Evolutionary conservation across 2,797 vertebrate genomes (phyloP), one percentile per base, ranked within the genome.

Genomic region (Spinus olivaceus): DNA sequence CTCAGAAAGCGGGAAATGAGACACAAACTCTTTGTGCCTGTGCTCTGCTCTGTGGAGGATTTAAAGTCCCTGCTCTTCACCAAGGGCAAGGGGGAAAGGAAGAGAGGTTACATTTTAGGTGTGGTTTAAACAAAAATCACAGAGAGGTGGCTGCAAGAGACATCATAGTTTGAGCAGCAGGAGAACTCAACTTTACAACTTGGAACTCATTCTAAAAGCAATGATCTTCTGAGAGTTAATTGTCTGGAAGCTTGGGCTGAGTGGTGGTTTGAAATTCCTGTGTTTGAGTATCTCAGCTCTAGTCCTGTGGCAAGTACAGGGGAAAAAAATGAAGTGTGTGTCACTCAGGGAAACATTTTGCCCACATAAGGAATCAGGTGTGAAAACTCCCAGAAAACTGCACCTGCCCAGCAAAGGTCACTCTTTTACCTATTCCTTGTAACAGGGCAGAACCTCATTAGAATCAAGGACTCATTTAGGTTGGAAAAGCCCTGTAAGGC

Each of bases 11-110:
- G 49, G 69, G 49, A 88, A 81, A 74, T 30, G 25, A 69, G 51
- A 60, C 20, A 61, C 0, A 14, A 93, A 72, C 42, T 22, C 54
- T 27, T 59, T 14, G 16, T 53, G 25, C 32, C 35, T 35, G 9
- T 35, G 35, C 35, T 27, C 22, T 51, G 33, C 37, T 32, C 41
- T 2, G 0, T 3, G 2, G 0, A 10, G 56, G 61, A 42, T 51
- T 63, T 63, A 39, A 66, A 57, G 22, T 25, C 41, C 28, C 18
- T 59, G 44, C 18, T 85, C 67, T 44, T 53, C 32, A 16, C 33
- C 23, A 33, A 81, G 42, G 32, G 12, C 54, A 64, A 50, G 20
- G 17, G 16, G 33, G 5, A 32, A 69, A 59, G 44, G 17, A 69
- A 49, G 8, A 83, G 13, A 80, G 25, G 22, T 64, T 41, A 13